Evolutionary conservation across 2,888 invertebrate species (phyloP).

Genomic region (Polietes domitor): DNA sequence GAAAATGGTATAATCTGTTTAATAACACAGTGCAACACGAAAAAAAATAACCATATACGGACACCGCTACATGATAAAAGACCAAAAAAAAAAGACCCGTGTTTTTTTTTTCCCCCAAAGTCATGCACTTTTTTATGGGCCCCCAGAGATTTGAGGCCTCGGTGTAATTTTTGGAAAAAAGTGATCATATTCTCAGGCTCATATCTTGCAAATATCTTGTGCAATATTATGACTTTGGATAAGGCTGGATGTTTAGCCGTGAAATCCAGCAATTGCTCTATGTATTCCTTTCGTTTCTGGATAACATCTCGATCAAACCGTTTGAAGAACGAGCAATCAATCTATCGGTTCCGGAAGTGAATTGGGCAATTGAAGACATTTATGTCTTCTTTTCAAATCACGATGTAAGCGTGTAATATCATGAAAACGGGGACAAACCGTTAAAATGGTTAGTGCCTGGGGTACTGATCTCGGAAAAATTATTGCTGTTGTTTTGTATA

Average conservation of each 20-base stretch:
- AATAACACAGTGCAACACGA: no score
- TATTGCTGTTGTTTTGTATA: conserved; percentile 94
- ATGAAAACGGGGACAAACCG: conserved; percentile 94
- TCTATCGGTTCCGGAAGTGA: conserved; percentile 85
- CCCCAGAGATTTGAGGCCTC: no score
- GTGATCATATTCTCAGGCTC: no score
- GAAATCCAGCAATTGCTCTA: conserved; percentile 89
- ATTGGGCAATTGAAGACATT: conserved; percentile 86
- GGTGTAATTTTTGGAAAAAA: no score
- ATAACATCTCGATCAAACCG: conserved; percentile 91
- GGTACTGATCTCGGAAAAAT: conserved; percentile 91
- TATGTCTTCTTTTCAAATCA: conserved; percentile 86
- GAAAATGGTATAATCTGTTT: no score
- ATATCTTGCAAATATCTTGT: no score
- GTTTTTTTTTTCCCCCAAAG: no score
- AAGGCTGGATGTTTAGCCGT: conserved; percentile 88
- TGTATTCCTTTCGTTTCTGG: conserved; percentile 87
- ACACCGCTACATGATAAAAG: no score
- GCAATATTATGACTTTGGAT: conserved; percentile 90
- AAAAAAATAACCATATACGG: no score
- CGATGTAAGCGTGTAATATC: conserved; percentile 92
- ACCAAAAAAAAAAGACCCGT: no score
- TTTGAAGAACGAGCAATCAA: conserved; percentile 88
- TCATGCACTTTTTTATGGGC: no score
- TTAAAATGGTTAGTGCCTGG: conserved; percentile 90